A percentile compares a stretch with the other conserved stretches of the same genome.
Conservation (phyloP, 64 coral and sea anemone genomes). For the Dendronephthya gigantea region DNA sequence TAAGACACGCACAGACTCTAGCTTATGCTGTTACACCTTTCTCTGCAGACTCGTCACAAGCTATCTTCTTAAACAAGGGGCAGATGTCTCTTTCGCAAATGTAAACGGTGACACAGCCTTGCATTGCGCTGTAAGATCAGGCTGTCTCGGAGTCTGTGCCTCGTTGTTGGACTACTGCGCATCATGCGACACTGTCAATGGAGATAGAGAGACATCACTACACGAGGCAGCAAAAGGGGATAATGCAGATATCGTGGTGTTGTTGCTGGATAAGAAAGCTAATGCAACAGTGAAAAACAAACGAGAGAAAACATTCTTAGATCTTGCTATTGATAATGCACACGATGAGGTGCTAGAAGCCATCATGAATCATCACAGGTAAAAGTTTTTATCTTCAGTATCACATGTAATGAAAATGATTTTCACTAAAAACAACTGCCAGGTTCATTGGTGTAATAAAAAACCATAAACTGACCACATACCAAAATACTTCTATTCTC, state of each 20-base stretch:
- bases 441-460: background rate
- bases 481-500: background rate
- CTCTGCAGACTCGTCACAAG: background rate
- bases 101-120: background rate
- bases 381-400: background rate
- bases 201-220: background rate
- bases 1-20: too few relatives aligned
- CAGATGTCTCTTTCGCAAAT: background rate
- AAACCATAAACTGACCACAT: background rate
- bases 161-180: background rate
- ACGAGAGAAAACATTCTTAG: background rate
- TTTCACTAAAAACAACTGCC: background rate
- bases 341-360: background rate
- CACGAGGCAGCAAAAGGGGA: background rate
- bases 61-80: background rate
- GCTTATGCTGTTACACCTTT: background rate
- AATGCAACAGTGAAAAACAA: background rate
- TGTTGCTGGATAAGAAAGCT: background rate
- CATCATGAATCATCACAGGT: background rate
- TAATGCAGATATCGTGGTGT: background rate
- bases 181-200: background rate
- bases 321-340: background rate
- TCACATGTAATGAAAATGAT: too few relatives aligned
- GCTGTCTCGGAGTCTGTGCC: background rate
- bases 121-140: background rate